phyloP scores from a whole-genome alignment of 2,797 vertebrate species.

The Scarus forsteni region DNA sequence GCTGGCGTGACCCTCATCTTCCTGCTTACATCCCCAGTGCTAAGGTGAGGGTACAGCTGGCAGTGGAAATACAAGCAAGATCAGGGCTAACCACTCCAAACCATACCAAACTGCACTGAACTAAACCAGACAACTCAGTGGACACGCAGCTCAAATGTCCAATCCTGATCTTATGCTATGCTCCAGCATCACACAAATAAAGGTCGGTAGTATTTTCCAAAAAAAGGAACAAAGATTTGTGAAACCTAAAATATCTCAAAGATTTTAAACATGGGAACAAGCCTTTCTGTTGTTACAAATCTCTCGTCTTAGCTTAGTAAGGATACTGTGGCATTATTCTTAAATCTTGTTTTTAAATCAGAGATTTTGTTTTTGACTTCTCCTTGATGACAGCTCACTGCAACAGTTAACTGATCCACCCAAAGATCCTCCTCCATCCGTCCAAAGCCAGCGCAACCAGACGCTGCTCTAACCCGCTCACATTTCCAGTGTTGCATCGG shows the following conservation, averaged over 20 bases:
- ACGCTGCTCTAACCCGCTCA: slow-evolving; percentile 4
- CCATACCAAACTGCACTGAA: too few relatives aligned
- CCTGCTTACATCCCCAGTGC: too few relatives aligned
- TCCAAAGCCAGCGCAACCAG: slow-evolving; percentile 2
- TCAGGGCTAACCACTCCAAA: too few relatives aligned
- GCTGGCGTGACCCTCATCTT: too few relatives aligned
- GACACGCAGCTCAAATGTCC: too few relatives aligned
- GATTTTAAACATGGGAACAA: background rate
- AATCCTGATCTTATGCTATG: too few relatives aligned
- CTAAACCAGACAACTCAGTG: too few relatives aligned
- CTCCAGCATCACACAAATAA: too few relatives aligned
- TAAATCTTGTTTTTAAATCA: background rate
- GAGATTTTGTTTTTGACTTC: background rate
- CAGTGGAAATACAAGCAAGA: too few relatives aligned
- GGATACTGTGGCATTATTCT: background rate
- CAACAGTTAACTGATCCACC: slow-evolving; percentile 1
- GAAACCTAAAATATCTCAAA: background rate
- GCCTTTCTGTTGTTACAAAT: background rate
- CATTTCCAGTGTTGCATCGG: slow-evolving; percentile 15
- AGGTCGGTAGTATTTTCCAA: too few relatives aligned
- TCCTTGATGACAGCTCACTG: background rate
- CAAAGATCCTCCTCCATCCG: slow-evolving; percentile 20
- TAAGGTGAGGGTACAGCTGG: too few relatives aligned
- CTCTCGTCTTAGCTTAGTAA: slow-evolving; percentile 1
- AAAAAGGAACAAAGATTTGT: background rate